Base-by-base conservation (phyloP, 2,797 vertebrate genomes). In the Etheostoma nigrum region DNA sequence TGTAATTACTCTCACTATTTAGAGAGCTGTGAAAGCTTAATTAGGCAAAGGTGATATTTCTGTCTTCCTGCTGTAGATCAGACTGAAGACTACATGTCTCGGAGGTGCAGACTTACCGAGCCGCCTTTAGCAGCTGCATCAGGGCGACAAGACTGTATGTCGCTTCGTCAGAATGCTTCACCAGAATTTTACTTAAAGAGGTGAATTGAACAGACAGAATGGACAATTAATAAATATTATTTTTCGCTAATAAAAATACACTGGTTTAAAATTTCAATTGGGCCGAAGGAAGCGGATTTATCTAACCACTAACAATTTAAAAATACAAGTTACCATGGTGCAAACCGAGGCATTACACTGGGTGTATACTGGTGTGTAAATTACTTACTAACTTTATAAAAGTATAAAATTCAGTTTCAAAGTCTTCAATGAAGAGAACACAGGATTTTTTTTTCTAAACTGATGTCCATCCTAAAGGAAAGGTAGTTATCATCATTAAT, bases 1-100 rank as follows among this genome's bases (percentile, higher is more conserved):
- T 66, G 67, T 74, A 78, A 81, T 81, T 71, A 81, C 78, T 62
- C 54, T 70, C 40, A 55, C 55, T 77, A 69, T 80, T 81, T 54
- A 63, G 25, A 81, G 64, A 58, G 64, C 67, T 72, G 65, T 72
- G 60, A 82, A 68, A 69, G 65, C 60, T 79, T 85, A 66, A 85
- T 81, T 69, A 85, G 54, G 54, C 48, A 44, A 65, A 64, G 63
- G 53, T 58, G 74, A 71, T 85, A 68, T 75, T 75, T 72, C 66
- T 62, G 62, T 58, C 42, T 60, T 72, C 62, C 7, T 67, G 67
- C 45, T 70, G 48, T 53, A 51, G 40, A 66, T 68, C 54, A 61
- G 48, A 60, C 48, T 18, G 6, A 12, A 53, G 51, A 62, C 70
- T 59, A 61, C 49, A 42, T 44, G 14, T 67, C 68, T 48, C 75